Evolutionary conservation across 1,140 invertebrate genomes (phyloP).

Genomic region (Calliopsis andreniformis): DNA sequence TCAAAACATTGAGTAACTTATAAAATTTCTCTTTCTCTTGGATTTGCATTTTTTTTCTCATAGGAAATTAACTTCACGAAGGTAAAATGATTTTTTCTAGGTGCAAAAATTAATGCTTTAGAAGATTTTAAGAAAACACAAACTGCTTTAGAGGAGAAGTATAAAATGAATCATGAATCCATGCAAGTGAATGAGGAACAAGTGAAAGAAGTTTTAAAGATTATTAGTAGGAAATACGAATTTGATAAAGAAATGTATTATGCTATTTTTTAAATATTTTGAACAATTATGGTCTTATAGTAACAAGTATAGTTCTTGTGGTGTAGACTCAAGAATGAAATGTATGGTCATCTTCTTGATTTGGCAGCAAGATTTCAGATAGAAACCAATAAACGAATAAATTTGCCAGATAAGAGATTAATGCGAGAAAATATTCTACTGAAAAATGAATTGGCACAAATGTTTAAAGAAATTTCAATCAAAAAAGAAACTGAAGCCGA

Average conservation of each 20-base stretch:
- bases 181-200: slow-evolving; percentile 59
- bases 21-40: neutral
- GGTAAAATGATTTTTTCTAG: slow-evolving; percentile 54
- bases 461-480: slow-evolving; percentile 22
- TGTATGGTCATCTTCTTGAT: slow-evolving; percentile 64
- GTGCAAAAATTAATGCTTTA: slow-evolving; percentile 68
- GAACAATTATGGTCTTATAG: too few relatives aligned
- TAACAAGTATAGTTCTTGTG: neutral
- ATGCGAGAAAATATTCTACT: slow-evolving; percentile 73
- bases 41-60: neutral
- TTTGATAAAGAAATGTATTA: slow-evolving; percentile 71
- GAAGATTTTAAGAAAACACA: slow-evolving; percentile 71
- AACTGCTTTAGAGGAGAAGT: slow-evolving; percentile 57
- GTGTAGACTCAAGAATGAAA: slow-evolving; percentile 71
- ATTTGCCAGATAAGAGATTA: slow-evolving; percentile 61
- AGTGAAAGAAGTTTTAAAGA: slow-evolving; percentile 44
- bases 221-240: slow-evolving; percentile 62
- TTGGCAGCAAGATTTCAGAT: slow-evolving; percentile 65
- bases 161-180: slow-evolving; percentile 43
- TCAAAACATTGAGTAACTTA: slow-evolving; percentile 71
- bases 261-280: neutral
- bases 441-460: slow-evolving; percentile 58
- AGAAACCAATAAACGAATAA: slow-evolving; percentile 57
- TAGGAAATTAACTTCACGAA: neutral
- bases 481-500: slow-evolving; percentile 30